Evolutionary conservation across 2,113 vertebrate genomes (phyloP).

Genomic region (Rhinoptilus africanus): DNA sequence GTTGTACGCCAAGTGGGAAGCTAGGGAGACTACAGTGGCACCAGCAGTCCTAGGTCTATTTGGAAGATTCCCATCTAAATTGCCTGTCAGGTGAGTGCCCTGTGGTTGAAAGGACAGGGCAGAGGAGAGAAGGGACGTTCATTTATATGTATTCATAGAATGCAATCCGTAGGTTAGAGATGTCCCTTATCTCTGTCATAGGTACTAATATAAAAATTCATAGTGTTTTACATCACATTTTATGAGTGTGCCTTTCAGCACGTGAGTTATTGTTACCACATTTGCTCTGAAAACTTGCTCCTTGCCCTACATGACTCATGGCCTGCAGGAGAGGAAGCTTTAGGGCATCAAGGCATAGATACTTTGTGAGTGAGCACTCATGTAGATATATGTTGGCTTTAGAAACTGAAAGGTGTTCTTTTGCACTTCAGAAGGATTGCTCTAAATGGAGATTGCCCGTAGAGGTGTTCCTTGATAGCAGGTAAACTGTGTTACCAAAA

Average conservation of each 20-base stretch:
- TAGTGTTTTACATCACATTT: background rate
- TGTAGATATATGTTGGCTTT: background rate
- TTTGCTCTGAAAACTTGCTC: background rate
- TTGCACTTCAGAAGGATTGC: background rate
- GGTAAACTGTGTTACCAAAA: background rate
- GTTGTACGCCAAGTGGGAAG: background rate
- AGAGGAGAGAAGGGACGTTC: background rate
- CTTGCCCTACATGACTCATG: background rate
- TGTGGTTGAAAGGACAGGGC: background rate
- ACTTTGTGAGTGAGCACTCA: fast-evolving
- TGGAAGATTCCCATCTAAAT: background rate
- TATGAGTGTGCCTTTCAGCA: background rate
- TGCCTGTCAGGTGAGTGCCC: background rate
- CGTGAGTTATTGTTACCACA: background rate
- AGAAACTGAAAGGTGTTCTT: background rate
- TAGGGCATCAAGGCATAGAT: fast-evolving
- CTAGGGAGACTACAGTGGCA: background rate
- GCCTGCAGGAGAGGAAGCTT: background rate
- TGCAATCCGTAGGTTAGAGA: background rate
- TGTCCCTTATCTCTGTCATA: background rate
- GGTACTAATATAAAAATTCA: background rate
- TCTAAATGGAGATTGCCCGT: background rate
- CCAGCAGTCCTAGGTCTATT: background rate
- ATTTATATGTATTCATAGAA: background rate
- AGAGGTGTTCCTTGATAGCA: background rate